Base-by-base conservation (phyloP, 1,140 invertebrate species). In the Megalopta genalis region DNA sequence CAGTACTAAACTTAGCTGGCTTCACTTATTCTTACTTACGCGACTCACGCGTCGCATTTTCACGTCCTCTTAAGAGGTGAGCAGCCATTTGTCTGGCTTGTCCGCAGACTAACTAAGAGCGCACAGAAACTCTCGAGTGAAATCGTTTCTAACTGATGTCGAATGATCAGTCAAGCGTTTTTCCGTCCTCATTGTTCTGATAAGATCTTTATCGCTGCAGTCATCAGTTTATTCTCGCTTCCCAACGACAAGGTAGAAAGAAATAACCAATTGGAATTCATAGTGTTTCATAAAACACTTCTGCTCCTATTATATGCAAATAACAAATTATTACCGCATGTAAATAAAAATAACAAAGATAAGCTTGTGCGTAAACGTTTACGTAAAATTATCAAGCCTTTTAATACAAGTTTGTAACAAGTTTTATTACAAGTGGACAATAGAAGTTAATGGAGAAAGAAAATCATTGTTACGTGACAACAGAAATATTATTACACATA, bases 41-140 rank as follows among this genome's bases (percentile, higher is more conserved):
- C 57, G 68, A 84, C 70, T 86, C 83, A 82, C 73, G 81, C 77
- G 81, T 89, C 88, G 85, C 78, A 83, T 88, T 88, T 87, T 81
- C 81, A 67, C 73, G 27, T 77, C 54, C 54, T 67, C 62, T 72
- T 75, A 80, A 81, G 73, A 66, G 77, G 66, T 76, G 77, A 85
- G 74, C 63, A 72, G 83, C 80, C 87, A 86, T 89, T 89, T 87
- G 88, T 89, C 83, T 86, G 89, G 88, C 89, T 90, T 86, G 87
- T 77, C 60, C n/a, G n/a, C 32, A 67, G 74, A 81, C 85, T 83
- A 86, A 86, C 83, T 83, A 85, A 68, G 32, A 64, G n/a, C 63
- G 68, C 54, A 54, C 25, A n/a, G 69, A 70, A 75, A 72, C 46
- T 86, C 83, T 73, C 21, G 27, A 59, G 21, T 63, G 25, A 23